A percentile compares a stretch with the other conserved stretches of the same genome.
Evolutionary conservation across 30 jellyfish, hydroid and myxozoan species (phyloP).

Genomic region (Cassiopea xamachana): DNA sequence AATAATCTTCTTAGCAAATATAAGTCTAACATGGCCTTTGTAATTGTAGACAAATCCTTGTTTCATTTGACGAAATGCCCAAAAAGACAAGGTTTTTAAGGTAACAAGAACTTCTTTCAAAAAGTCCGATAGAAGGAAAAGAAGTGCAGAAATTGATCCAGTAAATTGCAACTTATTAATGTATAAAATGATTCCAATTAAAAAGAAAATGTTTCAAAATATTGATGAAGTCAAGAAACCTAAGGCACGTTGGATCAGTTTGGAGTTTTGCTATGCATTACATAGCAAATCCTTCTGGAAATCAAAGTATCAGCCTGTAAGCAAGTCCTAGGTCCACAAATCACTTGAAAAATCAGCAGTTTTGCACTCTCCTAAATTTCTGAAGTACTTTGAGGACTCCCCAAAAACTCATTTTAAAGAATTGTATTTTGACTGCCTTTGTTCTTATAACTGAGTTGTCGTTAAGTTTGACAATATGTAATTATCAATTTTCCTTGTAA

Average conservation of each 20-base stretch:
- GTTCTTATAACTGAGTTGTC: too few species aligned
- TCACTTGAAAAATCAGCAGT: too few species aligned
- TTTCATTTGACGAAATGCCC: neutral
- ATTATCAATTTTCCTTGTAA: too few species aligned
- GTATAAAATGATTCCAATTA: neutral
- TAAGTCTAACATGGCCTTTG: neutral
- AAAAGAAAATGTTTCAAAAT: neutral
- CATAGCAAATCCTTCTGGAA: too few species aligned
- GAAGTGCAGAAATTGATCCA: neutral
- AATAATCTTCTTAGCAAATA: constrained; percentile 2
- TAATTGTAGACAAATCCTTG: neutral
- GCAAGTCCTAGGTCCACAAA: too few species aligned
- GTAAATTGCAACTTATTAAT: neutral
- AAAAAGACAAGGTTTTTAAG: neutral
- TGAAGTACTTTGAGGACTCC: too few species aligned
- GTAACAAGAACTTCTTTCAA: constrained; percentile 5
- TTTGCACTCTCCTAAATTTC: too few species aligned
- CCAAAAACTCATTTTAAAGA: too few species aligned
- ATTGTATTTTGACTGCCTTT: too few species aligned
- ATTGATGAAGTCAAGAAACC: neutral
- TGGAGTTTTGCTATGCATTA: too few species aligned
- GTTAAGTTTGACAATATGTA: too few species aligned
- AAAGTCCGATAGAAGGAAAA: neutral
- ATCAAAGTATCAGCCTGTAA: too few species aligned
- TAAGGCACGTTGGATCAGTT: neutral